Evolutionary conservation across 1,140 invertebrate genomes (phyloP), one percentile per base, ranked within the genome.

Genomic region (Papilio helenus): DNA sequence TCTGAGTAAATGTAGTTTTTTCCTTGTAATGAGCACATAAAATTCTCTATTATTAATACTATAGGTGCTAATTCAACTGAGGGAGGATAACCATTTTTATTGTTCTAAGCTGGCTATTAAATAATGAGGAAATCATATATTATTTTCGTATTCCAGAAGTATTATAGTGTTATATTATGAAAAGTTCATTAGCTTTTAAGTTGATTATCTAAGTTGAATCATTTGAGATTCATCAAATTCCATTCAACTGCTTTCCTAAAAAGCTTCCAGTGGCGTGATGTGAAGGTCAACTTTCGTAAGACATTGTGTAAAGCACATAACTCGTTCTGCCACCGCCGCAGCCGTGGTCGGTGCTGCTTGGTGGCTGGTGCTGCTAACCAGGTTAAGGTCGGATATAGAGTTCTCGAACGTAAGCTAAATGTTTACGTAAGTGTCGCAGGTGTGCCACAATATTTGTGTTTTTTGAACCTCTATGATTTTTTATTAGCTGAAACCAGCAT

Each of bases 391-490:
- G 55, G 3, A 39, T 39, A 77, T 65, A 77, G 76, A 34, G 76
- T 65, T 61, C 76, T 77, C 42, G 72, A 49, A 49, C 2, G 72
- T 44, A 29, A 49, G 5, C 76, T 42, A 23, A 77, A 61, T 42
- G 76, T 77, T 77, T 77, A 65, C 76, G 76, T 65, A 77, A 77
- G 26, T 76, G 76, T 65, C 55, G 23, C 76, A 77, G 76, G 76
- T 77, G 76, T 42, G 76, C 29, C 51, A 39, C 29, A 72, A 72
- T 72, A 72, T 72, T 72, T 72, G 23, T 68, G 12, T 34, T 68
- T 61, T 29, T 9, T 68, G 14, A 34, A 29, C 26, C 26, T 29
- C 0, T 2, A 9, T 29, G 26, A 61, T 72, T 44, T 39, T n/a
- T n/a, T n/a, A 39, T n/a, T 72, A 14, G 10, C 12, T 26, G 18